Evolutionary conservation across 23 tunicate species (phyloP), one percentile per base, ranked within the genome.

Genomic region (Oikopleura albicans): DNA sequence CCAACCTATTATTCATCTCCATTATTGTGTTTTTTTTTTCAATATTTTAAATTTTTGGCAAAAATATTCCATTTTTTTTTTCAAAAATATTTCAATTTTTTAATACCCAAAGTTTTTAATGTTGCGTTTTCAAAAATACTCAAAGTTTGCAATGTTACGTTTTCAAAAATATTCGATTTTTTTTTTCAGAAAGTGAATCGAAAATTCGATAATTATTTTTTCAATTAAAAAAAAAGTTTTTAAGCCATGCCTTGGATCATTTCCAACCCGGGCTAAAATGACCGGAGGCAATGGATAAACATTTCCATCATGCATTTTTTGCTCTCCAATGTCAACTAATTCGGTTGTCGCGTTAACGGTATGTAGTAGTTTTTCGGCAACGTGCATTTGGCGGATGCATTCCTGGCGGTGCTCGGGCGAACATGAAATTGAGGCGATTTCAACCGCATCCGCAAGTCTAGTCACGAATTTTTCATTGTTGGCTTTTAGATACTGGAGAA

Each of bases 181-280:
- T n/a, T n/a, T n/a, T n/a, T n/a, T n/a, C n/a, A n/a, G n/a, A n/a
- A n/a, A n/a, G n/a, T n/a, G n/a, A n/a, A n/a, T n/a, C n/a, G n/a
- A n/a, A n/a, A n/a, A n/a, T n/a, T n/a, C n/a, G n/a, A n/a, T n/a
- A n/a, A n/a, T n/a, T n/a, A n/a, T n/a, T n/a, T n/a, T n/a, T n/a
- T n/a, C n/a, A n/a, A n/a, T n/a, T n/a, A n/a, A n/a, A n/a, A n/a
- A n/a, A n/a, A n/a, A n/a, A n/a, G n/a, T n/a, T n/a, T n/a, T n/a
- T n/a, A n/a, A n/a, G n/a, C n/a, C n/a, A n/a, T n/a, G 90, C 75
- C 85, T 87, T 1, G 99, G 99, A 83, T 94, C 96, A 38, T 94
- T 84, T 83, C 99, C 99, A 1, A 94, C 86, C 0, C 49, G 36
- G 27, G 87, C 99, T 28, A 94, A 85, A 37, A 94, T 84, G 29